phyloP scores from a whole-genome alignment of 1,140 invertebrate species.

The Drosophila leontia region DNA sequence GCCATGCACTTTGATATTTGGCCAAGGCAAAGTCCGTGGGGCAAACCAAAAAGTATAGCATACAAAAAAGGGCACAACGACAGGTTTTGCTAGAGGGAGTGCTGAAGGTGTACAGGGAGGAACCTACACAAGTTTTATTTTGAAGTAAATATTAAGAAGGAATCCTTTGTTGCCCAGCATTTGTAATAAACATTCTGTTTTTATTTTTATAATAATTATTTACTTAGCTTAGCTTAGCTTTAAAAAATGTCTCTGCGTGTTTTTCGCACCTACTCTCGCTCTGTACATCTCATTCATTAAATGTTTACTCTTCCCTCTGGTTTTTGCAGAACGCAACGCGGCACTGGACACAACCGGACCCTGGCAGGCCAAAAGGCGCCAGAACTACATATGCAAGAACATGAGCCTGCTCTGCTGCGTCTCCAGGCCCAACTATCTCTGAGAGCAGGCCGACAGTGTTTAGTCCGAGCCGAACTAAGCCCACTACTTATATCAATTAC shows the following conservation, averaged over 20 bases:
- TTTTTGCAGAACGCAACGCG: constrained; percentile 86
- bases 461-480: constrained; percentile 42
- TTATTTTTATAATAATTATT: not conserved
- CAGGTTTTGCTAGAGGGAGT: constrained; percentile 27
- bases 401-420: constrained; percentile 89
- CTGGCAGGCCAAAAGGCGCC: constrained; percentile 87
- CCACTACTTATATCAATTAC: constrained; percentile 79
- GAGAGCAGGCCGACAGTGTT: constrained; percentile 84
- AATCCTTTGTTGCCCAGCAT: no score
- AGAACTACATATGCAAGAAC: constrained; percentile 88
- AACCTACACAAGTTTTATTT: not conserved
- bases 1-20: constrained; percentile 73
- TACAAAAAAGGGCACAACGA: constrained; percentile 18
- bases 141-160: no score
- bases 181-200: no score
- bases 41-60: constrained; percentile 33
- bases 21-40: constrained; percentile 64
- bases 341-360: constrained; percentile 87
- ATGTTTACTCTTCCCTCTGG: constrained; percentile 28
- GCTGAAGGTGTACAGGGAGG: not conserved
- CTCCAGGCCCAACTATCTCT: constrained; percentile 88
- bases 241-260: no score
- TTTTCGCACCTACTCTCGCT: not conserved
- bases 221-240: not conserved
- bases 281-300: constrained; percentile 40